Evolutionary conservation across 2,113 vertebrate genomes (phyloP).

Genomic region (Tichodroma muraria): DNA sequence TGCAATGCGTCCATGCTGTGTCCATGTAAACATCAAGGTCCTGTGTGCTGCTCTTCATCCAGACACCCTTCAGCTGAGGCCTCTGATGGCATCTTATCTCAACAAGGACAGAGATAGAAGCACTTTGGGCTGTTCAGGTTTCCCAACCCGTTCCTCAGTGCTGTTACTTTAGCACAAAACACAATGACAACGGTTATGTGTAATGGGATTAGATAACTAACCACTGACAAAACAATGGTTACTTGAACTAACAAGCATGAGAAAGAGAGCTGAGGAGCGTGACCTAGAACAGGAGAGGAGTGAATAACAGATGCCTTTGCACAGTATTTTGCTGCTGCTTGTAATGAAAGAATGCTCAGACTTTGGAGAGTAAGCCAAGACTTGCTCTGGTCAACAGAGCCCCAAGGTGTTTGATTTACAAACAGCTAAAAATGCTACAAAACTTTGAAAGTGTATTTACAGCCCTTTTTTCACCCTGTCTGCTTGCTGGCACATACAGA

Average conservation of each 20-base stretch:
- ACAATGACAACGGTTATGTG: neutral
- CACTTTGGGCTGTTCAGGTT: neutral
- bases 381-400: neutral
- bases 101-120: neutral
- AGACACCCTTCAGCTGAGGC: neutral
- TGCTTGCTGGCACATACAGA: neutral
- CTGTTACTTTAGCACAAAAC: neutral
- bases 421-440: neutral
- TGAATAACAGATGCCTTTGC: neutral
- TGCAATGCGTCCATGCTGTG: neutral
- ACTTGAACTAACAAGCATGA: neutral
- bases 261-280: neutral
- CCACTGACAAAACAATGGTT: neutral
- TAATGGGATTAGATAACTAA: neutral
- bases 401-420: slow-evolving; percentile 24
- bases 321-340: neutral
- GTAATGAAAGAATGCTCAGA: neutral
- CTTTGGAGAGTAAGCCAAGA: neutral
- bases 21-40: rapidly evolving
- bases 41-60: neutral
- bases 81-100: neutral
- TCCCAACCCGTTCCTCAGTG: neutral
- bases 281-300: neutral
- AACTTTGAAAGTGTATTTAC: slow-evolving; percentile 6
- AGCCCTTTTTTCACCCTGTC: neutral